Base-by-base conservation (phyloP, 2,888 invertebrate genomes). In the Nowickia ferox region DNA sequence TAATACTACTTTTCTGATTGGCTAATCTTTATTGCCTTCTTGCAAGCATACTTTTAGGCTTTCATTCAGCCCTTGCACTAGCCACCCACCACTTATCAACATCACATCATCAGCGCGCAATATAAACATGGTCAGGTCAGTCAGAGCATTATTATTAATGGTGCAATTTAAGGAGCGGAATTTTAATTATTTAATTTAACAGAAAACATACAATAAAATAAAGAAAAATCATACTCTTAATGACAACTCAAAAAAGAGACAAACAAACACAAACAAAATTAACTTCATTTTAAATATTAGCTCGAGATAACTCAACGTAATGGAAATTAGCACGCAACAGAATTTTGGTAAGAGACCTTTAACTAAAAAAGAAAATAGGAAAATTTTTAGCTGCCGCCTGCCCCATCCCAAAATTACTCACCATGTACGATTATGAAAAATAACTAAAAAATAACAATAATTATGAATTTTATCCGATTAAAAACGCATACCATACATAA, bases 391-490 rank as follows among this genome's bases (percentile, higher is more conserved):
- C 8, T 19, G 9, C 38, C 30, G 48, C 51, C 5, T 11, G 6
- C 9, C 51, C 30, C 30, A 30, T 30, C 30, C 30, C 30, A 30
- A 30, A 30, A 30, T 1, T 30, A 30, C 30, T 30, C 17, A n/a
- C n/a, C n/a, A 42, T 19, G 22, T 5, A 46, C 11, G 59, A 3
- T 6, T 38, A n/a, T 4, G 68, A 46, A 72, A 15, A 53, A 15
- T 48, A 75, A 61, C 79, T 61, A 84, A 87, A 88, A 90, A 92
- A 91, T 92, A 92, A 92, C 92, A 89, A 92, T 92, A 92, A 92
- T 92, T 92, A 92, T 92, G 92, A 92, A 91, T 92, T 91, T 91
- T 92, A 92, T 92, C 92, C 92, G 92, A 92, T 92, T 92, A 92
- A 90, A 86, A 87, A 84, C 86, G 86, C 87, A 87, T 87, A 84